Percentiles rank a stretch among this genome's conserved stretches.
These are phyloP conservation scores for Myripristis jacobus DNA, from an alignment of 2,797 vertebrate genomes.

Conservation along the genomic window DNA sequence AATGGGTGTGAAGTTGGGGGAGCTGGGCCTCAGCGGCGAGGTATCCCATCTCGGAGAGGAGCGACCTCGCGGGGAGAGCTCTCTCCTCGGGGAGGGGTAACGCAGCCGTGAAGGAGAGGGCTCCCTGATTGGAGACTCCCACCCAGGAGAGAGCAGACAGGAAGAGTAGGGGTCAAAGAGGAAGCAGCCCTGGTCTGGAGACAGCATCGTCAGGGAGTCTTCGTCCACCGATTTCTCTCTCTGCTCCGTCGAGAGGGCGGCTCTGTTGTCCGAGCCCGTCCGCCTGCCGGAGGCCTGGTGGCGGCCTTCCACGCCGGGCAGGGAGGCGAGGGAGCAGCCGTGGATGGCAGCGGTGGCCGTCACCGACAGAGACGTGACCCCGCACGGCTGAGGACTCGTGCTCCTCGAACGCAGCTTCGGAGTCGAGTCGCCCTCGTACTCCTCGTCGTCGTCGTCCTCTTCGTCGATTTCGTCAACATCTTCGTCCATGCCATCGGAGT, in stretches of 20 bases:
- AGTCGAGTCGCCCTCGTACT: conserved; percentile 94
- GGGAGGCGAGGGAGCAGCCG: conserved; percentile 78
- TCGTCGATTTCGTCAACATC: conserved; percentile 96
- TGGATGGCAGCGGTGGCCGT: conserved; percentile 84
- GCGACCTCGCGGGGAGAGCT: conserved; percentile 91
- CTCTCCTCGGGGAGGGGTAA: conserved; percentile 92
- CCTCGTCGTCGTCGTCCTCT: conserved; percentile 96
- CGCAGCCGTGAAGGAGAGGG: conserved; percentile 90
- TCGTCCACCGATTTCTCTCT: conserved; percentile 87
- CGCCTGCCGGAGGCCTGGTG: conserved; percentile 82
- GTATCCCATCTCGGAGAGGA: conserved; percentile 91
- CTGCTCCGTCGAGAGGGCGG: conserved; percentile 66
- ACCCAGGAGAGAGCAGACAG: conserved; percentile 92
- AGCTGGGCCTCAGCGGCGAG: conserved; percentile 90
- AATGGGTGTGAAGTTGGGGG: conserved; percentile 84
- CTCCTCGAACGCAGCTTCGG: conserved; percentile 95
- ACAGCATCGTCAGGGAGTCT: conserved; percentile 85
- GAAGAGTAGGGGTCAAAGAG: conserved; percentile 92
- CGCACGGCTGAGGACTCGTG: conserved; percentile 92
- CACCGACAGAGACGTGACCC: conserved; percentile 88
- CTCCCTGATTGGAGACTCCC: conserved; percentile 93
- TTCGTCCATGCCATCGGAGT: conserved; percentile 92
- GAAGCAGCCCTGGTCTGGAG: conserved; percentile 89
- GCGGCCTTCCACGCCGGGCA: conserved; percentile 87
- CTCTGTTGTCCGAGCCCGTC: conserved; percentile 71